These are phyloP conservation scores for Echiichthys vipera DNA, from an alignment of 2,797 vertebrate genomes.

Conservation along the genomic window DNA sequence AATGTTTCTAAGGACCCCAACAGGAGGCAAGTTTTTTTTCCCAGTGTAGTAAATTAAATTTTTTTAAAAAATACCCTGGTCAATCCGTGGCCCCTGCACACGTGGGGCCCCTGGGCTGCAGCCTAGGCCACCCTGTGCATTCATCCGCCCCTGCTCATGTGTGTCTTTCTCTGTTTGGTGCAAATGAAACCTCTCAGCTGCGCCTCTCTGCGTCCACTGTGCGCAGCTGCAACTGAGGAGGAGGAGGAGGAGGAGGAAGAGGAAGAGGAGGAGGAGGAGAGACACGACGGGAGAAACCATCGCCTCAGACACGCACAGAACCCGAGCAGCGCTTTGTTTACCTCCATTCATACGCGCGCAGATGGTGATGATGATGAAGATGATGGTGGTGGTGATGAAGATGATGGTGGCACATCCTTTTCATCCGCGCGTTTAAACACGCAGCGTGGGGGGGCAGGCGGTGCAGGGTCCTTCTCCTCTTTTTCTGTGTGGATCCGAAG, in stretches of 20 bases:
- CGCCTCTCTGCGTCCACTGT: slow-evolving; percentile 11
- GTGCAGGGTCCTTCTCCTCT: background rate
- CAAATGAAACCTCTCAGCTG: slow-evolving; percentile 40
- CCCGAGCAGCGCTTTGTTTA: slow-evolving; percentile 48
- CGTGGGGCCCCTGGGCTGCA: too few relatives aligned
- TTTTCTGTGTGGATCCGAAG: slow-evolving; percentile 11
- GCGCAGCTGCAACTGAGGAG: background rate
- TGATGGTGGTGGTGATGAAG: slow-evolving; percentile 19
- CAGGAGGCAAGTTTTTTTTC: too few relatives aligned
- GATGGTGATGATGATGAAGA: slow-evolving; percentile 23
- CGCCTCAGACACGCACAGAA: background rate
- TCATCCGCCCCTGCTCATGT: too few relatives aligned
- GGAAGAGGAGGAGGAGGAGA: slow-evolving; percentile 1
- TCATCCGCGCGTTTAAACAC: slow-evolving; percentile 12
- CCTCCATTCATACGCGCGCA: slow-evolving; percentile 26
- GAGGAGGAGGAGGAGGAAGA: slow-evolving; percentile 5
- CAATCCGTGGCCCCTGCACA: too few relatives aligned
- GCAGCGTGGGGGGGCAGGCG: background rate
- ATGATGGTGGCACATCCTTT: slow-evolving; percentile 16
- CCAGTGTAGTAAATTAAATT: too few relatives aligned
- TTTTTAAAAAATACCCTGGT: too few relatives aligned
- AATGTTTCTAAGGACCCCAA: too few relatives aligned
- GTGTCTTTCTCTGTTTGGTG: slow-evolving; percentile 26
- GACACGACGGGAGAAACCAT: background rate
- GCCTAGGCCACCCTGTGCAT: too few relatives aligned